Evolutionary conservation across 2,888 invertebrate species (phyloP).

Genomic region (Ormyrus nitidulus): DNA sequence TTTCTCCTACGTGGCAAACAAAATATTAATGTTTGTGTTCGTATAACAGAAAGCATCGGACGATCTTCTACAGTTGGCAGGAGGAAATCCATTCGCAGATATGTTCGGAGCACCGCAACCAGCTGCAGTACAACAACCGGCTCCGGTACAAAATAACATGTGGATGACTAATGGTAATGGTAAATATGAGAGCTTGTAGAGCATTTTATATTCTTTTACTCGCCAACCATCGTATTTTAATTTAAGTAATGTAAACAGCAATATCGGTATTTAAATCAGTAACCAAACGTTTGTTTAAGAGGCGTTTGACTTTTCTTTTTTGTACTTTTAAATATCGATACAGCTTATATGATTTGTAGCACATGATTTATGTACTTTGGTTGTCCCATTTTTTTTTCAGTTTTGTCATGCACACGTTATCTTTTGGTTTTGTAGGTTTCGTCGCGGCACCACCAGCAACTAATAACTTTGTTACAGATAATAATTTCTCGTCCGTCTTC

Average conservation of each 20-base stretch:
- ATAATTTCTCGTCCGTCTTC: conserved; percentile 92
- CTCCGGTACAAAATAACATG: conserved; percentile 73
- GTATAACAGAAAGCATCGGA: conserved; percentile 85
- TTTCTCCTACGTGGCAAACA: no score
- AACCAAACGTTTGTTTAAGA: conserved; percentile 31
- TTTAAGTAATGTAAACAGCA: background rate
- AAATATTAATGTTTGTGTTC: conserved; percentile 17
- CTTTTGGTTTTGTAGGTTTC: conserved; percentile 74
- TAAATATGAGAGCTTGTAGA: conserved; percentile 64
- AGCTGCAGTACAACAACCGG: conserved; percentile 63
- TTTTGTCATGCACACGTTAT: conserved; percentile 54
- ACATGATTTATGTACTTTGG: conserved; percentile 27
- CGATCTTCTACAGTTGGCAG: conserved; percentile 87
- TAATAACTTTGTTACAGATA: conserved; percentile 88
- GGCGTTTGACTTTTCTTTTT: conserved; percentile 9
- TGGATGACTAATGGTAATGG: conserved; percentile 80
- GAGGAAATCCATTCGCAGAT: conserved; percentile 91
- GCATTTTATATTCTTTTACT: conserved; percentile 50
- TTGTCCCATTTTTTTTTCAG: conserved; percentile 51
- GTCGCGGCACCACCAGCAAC: conserved; percentile 73
- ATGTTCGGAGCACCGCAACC: conserved; percentile 81
- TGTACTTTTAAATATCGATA: conserved; percentile 12
- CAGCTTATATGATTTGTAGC: background rate
- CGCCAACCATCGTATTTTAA: conserved; percentile 18
- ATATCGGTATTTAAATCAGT: conserved; percentile 22